Evolutionary conservation across 2,888 invertebrate species (phyloP).

Genomic region (Anthophora plumipes): DNA sequence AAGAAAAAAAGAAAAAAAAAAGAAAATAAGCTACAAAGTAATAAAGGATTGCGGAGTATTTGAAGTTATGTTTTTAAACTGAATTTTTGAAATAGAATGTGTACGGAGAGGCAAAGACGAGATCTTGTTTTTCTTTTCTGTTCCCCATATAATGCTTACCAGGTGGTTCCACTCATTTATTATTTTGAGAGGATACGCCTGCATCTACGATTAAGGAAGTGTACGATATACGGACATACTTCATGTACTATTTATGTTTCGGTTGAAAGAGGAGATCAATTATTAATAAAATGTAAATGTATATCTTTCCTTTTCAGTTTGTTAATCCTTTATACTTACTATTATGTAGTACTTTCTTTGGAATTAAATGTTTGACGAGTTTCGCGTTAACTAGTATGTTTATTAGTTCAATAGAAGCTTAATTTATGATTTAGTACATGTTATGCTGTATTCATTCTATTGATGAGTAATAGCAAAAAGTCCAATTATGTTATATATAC

Average conservation of each 20-base stretch:
- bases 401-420: background rate
- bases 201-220: constrained; percentile 60
- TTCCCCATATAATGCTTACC: constrained; percentile 65
- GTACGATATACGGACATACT: constrained; percentile 72
- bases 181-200: constrained; percentile 41
- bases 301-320: constrained; percentile 68
- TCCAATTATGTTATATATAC: background rate
- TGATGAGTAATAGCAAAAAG: background rate
- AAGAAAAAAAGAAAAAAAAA: constrained; percentile 76
- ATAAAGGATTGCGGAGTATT: constrained; percentile 82
- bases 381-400: background rate
- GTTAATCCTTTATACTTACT: constrained; percentile 51
- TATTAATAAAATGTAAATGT: constrained; percentile 77
- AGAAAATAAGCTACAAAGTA: constrained; percentile 80
- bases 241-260: constrained; percentile 76
- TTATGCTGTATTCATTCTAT: background rate
- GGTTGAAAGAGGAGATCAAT: constrained; percentile 74
- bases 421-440: background rate
- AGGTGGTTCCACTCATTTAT: constrained; percentile 53
- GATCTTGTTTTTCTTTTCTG: constrained; percentile 70
- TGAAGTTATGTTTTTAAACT: constrained; percentile 84
- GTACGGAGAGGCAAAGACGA: constrained; percentile 81
- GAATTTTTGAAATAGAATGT: constrained; percentile 84
- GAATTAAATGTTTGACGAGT: background rate
- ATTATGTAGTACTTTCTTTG: background rate